Evolutionary conservation across 1,140 invertebrate species (phyloP).

Genomic region (Andrena cerasifolii): DNA sequence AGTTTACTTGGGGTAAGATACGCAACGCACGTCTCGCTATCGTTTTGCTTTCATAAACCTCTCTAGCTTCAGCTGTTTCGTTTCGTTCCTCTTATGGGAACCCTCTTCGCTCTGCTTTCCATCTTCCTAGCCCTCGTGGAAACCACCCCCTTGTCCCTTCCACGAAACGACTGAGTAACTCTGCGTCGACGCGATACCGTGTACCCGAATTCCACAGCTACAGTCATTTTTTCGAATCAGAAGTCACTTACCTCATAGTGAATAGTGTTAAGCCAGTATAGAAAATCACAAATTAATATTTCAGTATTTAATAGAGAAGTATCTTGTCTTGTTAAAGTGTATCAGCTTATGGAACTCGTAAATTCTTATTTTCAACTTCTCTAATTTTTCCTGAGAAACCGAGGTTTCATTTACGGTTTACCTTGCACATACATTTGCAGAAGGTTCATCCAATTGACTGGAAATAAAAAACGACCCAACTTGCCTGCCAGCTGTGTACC

Average conservation of each 20-base stretch:
- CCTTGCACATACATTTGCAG: too few species aligned
- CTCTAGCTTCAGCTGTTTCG: slow-evolving; percentile 35
- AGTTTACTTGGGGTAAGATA: slow-evolving; percentile 61
- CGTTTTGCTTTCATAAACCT: slow-evolving; percentile 75
- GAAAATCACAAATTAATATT: too few species aligned
- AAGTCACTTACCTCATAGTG: background rate
- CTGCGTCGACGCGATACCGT: slow-evolving; percentile 12
- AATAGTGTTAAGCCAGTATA: too few species aligned
- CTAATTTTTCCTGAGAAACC: too few species aligned
- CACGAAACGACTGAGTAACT: slow-evolving; percentile 43
- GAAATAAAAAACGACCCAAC: background rate
- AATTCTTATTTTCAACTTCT: too few species aligned
- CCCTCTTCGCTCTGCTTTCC: slow-evolving; percentile 33
- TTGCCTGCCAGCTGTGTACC: too few species aligned
- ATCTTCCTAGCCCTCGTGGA: slow-evolving; percentile 29
- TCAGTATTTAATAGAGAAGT: too few species aligned
- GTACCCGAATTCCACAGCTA: background rate
- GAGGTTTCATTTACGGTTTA: too few species aligned
- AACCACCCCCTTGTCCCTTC: slow-evolving; percentile 16
- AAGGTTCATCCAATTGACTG: too few species aligned
- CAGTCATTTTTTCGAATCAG: background rate
- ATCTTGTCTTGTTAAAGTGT: too few species aligned
- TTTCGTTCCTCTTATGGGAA: slow-evolving; percentile 43
- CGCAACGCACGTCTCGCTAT: slow-evolving; percentile 71
- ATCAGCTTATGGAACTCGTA: too few species aligned